Evolutionary conservation across 2,888 invertebrate genomes (phyloP), one percentile per base, ranked within the genome.

Genomic region (Girardia tigrina): DNA sequence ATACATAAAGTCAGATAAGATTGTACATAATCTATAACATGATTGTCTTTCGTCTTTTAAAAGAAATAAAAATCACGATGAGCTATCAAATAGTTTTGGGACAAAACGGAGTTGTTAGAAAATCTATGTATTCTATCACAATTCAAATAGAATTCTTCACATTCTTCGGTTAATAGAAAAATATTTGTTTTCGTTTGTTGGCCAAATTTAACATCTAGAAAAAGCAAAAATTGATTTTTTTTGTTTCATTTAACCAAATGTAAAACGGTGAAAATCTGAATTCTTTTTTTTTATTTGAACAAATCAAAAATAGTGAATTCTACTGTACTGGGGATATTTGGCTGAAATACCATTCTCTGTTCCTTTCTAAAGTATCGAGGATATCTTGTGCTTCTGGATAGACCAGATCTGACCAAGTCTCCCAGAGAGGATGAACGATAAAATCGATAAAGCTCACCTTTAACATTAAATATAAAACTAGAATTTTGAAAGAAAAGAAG

Each of bases 361-460:
- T 98, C 86, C 97, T 94, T 86, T 98, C 97, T 81, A 98, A 87
- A 73, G 92, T 94, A 86, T 97, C 95, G 79, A 98, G 88, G 81
- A 98, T 97, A 80, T 94, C 91, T 86, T 97, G 95, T 73, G 97
- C 97, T 84, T 98, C 97, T 0, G 98, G 97, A 86, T 95, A 94
- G 72, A 98, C 97, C 78, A 98, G 88, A 85, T 98, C 97, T 14
- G 94, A 95, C 98, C 98, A 98, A 74, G 97, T 97, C 86, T 98
- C 98, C 94, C 95, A 99, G 78, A 99, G 87, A 0, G 98, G 98
- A 86, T 98, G 97, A 56, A 97, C 97, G 83, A 98, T 98, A 86
- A 95, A 98, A 87, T 98, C 97, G 84, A 98, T 98, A 85, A 98
- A 98, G 80, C 95, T 95, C 83, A 98, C 94, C 88, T 89, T n/a